Percentiles rank a stretch among this genome's conserved stretches.
phyloP scores from a whole-genome alignment of 2,888 invertebrate genomes.

The Trachelus iudaicus region DNA sequence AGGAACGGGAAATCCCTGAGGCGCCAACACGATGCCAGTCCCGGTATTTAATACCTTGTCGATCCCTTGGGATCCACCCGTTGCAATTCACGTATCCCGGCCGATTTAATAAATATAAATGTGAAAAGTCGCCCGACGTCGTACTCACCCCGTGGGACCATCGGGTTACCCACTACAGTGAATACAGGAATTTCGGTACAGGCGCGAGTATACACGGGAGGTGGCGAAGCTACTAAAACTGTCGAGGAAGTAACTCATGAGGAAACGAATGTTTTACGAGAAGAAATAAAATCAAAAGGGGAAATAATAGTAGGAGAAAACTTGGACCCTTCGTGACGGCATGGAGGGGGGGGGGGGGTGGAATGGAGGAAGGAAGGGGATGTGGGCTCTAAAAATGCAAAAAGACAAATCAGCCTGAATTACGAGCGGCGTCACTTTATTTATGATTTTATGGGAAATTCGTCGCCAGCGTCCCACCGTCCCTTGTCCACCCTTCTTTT shows the following conservation, averaged over 20 bases:
- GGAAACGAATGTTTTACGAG: neutral
- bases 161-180: neutral
- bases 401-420: constrained; percentile 15
- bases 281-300: neutral
- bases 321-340: neutral
- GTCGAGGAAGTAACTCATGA: neutral
- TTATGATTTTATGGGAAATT: constrained; percentile 18
- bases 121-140: neutral
- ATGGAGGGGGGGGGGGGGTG: too few relatives aligned
- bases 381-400: constrained; percentile 9
- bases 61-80: neutral
- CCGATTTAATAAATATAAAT: neutral
- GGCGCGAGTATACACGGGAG: neutral
- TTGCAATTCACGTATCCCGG: neutral
- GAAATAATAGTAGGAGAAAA: neutral
- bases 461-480: neutral
- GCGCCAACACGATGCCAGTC: neutral
- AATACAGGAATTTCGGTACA: neutral
- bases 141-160: neutral
- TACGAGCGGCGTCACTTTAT: constrained; percentile 15
- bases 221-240: neutral
- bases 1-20: neutral
- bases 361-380: constrained; percentile 3
- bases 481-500: neutral
- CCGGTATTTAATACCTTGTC: neutral